These are phyloP conservation scores for Gastrophysa polygoni DNA, from an alignment of 2,888 invertebrate genomes.

Conservation along the genomic window DNA sequence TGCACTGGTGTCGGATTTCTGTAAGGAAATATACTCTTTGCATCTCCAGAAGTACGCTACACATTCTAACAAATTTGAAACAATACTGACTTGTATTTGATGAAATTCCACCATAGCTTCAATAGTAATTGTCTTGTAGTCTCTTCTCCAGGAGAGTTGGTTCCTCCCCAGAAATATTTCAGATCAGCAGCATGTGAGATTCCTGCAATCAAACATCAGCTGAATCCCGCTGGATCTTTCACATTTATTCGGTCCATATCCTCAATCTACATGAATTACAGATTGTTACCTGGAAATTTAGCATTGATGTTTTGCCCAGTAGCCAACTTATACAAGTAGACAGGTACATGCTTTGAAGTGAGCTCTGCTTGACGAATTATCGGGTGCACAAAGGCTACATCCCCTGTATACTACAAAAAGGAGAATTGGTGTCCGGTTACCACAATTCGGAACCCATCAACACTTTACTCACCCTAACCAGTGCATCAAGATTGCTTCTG, in stretches of 20 bases:
- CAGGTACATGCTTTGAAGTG: slow-evolving; percentile 14
- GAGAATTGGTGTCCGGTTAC: too few relatives aligned
- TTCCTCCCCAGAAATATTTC: slow-evolving; percentile 12
- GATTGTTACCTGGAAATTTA: neutral
- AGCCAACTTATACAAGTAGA: slow-evolving; percentile 22
- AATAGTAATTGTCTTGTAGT: slow-evolving; percentile 8
- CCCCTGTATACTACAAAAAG: slow-evolving; percentile 17
- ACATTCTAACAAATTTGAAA: too few relatives aligned
- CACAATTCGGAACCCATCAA: neutral
- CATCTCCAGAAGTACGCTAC: neutral
- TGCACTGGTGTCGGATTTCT: slow-evolving; percentile 23
- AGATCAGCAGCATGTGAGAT: neutral
- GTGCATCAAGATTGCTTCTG: neutral
- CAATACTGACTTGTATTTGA: slow-evolving; percentile 21
- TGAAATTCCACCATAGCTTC: slow-evolving; percentile 20
- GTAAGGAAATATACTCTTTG: neutral
- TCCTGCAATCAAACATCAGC: neutral
- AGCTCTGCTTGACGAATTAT: slow-evolving; percentile 15
- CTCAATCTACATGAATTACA: too few relatives aligned
- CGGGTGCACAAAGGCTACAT: slow-evolving; percentile 5
- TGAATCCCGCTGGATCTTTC: too few relatives aligned
- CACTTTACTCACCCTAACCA: slow-evolving; percentile 13
- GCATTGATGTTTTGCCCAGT: neutral
- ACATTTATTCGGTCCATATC: too few relatives aligned
- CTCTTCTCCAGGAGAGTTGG: neutral